Conservation (phyloP, 2,797 vertebrate species). For the Amphiprion clarkii region DNA sequence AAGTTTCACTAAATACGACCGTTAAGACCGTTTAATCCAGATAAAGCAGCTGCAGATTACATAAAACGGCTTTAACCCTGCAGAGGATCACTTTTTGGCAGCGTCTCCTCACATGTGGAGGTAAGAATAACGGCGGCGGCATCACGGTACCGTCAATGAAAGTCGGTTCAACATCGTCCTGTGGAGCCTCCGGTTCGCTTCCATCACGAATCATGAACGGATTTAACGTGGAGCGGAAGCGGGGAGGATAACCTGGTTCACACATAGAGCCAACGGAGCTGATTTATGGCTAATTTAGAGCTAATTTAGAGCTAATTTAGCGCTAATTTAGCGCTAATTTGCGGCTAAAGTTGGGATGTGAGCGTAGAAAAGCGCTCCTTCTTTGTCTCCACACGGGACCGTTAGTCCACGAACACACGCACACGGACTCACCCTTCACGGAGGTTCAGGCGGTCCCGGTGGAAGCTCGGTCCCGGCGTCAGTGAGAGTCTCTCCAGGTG, state of each 20-base stretch:
- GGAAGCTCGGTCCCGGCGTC: neutral
- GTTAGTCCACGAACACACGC: neutral
- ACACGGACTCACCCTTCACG: conserved; percentile 34
- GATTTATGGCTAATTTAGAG: conserved; percentile 11
- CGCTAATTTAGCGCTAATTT: neutral
- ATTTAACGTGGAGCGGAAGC: neutral
- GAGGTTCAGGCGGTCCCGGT: neutral
- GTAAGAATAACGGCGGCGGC: conserved; percentile 31
- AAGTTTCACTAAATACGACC: too few relatives aligned
- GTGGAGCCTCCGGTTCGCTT: too few relatives aligned
- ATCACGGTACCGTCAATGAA: conserved; percentile 23
- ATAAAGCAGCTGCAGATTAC: too few relatives aligned
- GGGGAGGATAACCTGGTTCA: too few relatives aligned
- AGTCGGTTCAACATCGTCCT: neutral
- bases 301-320: conserved; percentile 18
- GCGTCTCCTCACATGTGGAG: neutral
- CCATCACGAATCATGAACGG: neutral
- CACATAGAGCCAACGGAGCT: neutral
- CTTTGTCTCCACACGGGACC: conserved; percentile 18
- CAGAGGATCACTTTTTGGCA: too few relatives aligned
- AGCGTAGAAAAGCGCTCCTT: neutral
- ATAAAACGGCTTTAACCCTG: too few relatives aligned
- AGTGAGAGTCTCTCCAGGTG: neutral
- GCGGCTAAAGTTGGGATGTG: neutral
- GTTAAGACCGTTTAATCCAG: too few relatives aligned